Evolutionary conservation across 2,113 vertebrate genomes (phyloP), one percentile per base, ranked within the genome.

Genomic region (Xenopus borealis): DNA sequence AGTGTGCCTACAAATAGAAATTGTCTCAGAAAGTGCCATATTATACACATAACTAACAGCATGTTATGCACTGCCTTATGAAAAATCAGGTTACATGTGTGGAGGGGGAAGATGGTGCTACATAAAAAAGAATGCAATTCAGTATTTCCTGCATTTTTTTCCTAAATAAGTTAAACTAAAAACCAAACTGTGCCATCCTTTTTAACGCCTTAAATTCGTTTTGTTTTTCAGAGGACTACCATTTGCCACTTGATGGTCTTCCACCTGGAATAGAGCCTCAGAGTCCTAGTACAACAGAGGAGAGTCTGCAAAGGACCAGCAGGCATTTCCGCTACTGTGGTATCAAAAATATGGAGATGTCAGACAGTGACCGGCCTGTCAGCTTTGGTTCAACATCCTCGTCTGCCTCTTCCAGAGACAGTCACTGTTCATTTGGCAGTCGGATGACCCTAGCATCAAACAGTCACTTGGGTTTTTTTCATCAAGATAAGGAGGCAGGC

Each of bases 371-470:
- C 80, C 92, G 97, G 46, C 97, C 97, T 0, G 87, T 97, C 82
- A 99, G 97, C 91, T 99, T 98, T 72, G 94, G 94, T 83, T 99
- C 97, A 83, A 99, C 96, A 4, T 98, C 97, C 0, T 99, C 97
- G 40, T 98, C 97, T 0, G 91, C 95, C 68, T 99, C 97, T 40
- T 98, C 97, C 72, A 84, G 95, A 73, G 97, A 99, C 86, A 99
- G 97, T 79, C 96, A 95, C 79, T 95, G 96, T 74, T 99, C 97
- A 19, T 92, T 98, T 52, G 95, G 95, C 79, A 95, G 96, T 83
- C 92, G 95, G 77, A 93, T 89, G 82, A 94, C 95, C 40, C 88
- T 96, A 17, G 93, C 91, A 67, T 91, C 95, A 4, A 85, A 90
- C 75, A 93, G 91, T 50, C 94, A 94, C 82, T 79, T 94, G 75